Base-by-base conservation (phyloP, 2,888 invertebrate species). In the Lithodes maja region DNA sequence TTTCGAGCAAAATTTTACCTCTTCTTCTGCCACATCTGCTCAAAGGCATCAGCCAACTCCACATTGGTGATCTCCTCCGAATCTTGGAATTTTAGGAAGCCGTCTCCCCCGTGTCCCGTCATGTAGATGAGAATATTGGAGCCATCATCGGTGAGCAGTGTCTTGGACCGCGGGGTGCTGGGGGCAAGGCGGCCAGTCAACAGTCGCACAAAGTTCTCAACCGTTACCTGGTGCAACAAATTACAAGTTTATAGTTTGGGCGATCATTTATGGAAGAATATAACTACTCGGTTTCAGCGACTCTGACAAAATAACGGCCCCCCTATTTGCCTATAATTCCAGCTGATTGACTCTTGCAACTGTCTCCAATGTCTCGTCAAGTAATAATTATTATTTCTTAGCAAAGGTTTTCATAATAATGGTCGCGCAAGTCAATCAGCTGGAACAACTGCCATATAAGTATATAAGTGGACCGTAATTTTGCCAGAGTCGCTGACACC, bases 61-160 rank as follows among this genome's bases (percentile, higher is more conserved):
- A 99, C 98, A 94, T 98, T 99, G 1, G 99, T 99, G 50, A 99
- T 97, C 94, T 99, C 99, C 93, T 99, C 99, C 0, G 99, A 98
- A 93, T 99, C 99, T 94, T 99, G 99, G 93, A 99, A 99, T 94
- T 99, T 99, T 0, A 99, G 94, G 93, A 99, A 99, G 0, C 99
- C 99, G 94, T 99, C 99, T 33, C 99, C 99, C 3, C 99, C 99
- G 93, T 99, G 99, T 2, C 95, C 97, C 0, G 99, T 99, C 93
- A 99, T 95, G 93, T 99, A 99, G 90, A 99, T 97, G 1, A 99
- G 95, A 83, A 99, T 97, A 94, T 99, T 99, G 93, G 99, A 98
- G 17, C 98, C 97, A 93, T 99, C 98, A 94, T 99, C 99, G 0
- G 99, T 98, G 0, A 99, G 95, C 12, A 99, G 94, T 91, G 98